Evolutionary conservation across 2,888 invertebrate species (phyloP).

Genomic region (Drymonia ruficornis): DNA sequence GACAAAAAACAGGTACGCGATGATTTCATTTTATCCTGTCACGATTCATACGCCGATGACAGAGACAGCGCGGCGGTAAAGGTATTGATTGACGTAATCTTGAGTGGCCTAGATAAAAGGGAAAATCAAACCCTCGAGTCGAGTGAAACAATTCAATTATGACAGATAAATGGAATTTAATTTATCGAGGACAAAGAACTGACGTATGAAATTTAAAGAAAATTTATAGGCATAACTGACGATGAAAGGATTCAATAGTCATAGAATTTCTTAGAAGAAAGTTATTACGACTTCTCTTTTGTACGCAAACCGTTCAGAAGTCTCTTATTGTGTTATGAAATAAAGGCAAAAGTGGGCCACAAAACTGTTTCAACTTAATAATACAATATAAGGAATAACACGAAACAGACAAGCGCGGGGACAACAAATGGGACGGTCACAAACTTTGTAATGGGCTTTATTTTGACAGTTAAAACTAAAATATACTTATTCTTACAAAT

Average conservation of each 20-base stretch:
- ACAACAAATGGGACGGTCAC: background rate
- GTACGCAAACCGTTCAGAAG: background rate
- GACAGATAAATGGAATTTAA: background rate
- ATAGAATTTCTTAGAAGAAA: background rate
- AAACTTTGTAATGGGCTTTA: slow-evolving; percentile 7
- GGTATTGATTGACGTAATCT: slow-evolving; percentile 16
- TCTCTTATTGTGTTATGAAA: slow-evolving; percentile 7
- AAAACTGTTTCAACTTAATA: slow-evolving; percentile 4
- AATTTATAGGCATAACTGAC: too few relatives aligned
- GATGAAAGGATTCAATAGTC: background rate
- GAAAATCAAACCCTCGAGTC: background rate
- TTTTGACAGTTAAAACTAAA: background rate
- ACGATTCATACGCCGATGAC: slow-evolving; percentile 19
- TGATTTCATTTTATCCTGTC: slow-evolving; percentile 22
- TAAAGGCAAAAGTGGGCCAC: slow-evolving; percentile 6
- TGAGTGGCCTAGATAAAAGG: slow-evolving; percentile 21
- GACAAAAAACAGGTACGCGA: slow-evolving; percentile 36
- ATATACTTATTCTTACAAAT: background rate
- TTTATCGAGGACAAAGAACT: background rate
- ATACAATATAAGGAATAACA: slow-evolving; percentile 3
- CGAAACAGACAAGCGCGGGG: slow-evolving; percentile 1
- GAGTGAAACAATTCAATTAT: background rate
- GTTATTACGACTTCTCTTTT: background rate
- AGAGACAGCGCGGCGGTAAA: slow-evolving; percentile 33
- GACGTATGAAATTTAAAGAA: too few relatives aligned